phyloP scores from a whole-genome alignment of 1,140 invertebrate genomes.

The Brachionus koreanus region DNA sequence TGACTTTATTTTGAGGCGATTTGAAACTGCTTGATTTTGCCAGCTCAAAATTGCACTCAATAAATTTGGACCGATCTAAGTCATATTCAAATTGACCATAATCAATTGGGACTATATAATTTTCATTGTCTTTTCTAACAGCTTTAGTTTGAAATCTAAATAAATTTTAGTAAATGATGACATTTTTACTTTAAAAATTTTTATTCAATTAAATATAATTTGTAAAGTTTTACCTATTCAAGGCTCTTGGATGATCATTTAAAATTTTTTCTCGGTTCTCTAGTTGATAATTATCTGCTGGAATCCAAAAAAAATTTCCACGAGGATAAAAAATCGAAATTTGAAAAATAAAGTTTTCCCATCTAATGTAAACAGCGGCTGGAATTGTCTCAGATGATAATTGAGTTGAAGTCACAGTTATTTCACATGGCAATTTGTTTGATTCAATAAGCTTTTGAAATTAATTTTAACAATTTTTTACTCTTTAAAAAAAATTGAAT shows the following conservation, averaged over 20 bases:
- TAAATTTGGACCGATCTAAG: not conserved
- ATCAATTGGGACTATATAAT: not conserved
- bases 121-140: not conserved
- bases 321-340: not conserved
- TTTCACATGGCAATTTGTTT: not conserved
- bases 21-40: not conserved
- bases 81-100: not conserved
- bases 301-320: not conserved
- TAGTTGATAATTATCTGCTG: not conserved
- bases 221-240: not conserved
- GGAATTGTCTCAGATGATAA: not conserved
- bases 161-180: too few relatives aligned
- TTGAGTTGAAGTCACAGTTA: not conserved
- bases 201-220: not conserved
- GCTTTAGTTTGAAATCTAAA: not conserved
- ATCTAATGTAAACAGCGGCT: not conserved
- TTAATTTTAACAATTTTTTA: not conserved
- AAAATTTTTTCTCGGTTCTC: not conserved
- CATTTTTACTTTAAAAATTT: not conserved
- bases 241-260: not conserved
- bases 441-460: not conserved
- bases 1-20: not conserved
- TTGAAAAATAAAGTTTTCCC: not conserved
- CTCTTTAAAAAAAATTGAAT: too few relatives aligned
- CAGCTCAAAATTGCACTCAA: not conserved